phyloP scores from a whole-genome alignment of 2,113 vertebrate genomes.

The Cynoglossus semilaevis region DNA sequence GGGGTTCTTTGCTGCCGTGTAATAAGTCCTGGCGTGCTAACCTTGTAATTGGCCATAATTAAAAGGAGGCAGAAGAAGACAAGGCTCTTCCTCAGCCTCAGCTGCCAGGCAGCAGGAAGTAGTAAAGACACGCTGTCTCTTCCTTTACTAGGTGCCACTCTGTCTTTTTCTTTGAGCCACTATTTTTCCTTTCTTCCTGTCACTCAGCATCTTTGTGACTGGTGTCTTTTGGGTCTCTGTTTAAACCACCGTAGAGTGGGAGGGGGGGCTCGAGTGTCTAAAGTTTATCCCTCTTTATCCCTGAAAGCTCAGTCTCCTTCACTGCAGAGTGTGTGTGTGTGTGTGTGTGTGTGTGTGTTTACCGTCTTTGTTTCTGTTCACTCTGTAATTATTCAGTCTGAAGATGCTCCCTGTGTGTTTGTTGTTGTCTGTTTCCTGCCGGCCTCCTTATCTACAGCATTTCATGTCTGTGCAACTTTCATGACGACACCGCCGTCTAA shows the following conservation, averaged over 20 bases:
- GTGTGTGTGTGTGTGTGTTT: slow-evolving; percentile 26
- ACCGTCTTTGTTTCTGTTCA: slow-evolving; percentile 46
- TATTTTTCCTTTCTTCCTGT: slow-evolving; percentile 55
- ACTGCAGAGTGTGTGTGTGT: slow-evolving; percentile 9
- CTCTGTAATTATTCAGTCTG: slow-evolving; percentile 68
- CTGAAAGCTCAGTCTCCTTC: slow-evolving; percentile 36
- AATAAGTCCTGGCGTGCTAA: slow-evolving; percentile 70
- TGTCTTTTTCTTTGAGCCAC: slow-evolving; percentile 57
- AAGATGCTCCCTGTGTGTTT: slow-evolving; percentile 56
- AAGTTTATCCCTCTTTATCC: slow-evolving; percentile 57
- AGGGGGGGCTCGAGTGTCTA: slow-evolving; percentile 31
- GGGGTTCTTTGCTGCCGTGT: slow-evolving; percentile 63
- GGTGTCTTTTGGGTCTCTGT: slow-evolving; percentile 48
- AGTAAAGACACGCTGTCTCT: slow-evolving; percentile 68
- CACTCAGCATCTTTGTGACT: slow-evolving; percentile 58
- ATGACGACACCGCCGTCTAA: not conserved
- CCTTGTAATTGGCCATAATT: slow-evolving; percentile 78
- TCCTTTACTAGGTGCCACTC: slow-evolving; percentile 71
- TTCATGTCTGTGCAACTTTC: slow-evolving; percentile 32
- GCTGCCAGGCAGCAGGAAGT: slow-evolving; percentile 72
- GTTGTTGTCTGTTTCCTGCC: slow-evolving; percentile 52
- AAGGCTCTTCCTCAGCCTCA: slow-evolving; percentile 64
- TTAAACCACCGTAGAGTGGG: slow-evolving; percentile 22
- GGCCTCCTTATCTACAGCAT: slow-evolving; percentile 17
- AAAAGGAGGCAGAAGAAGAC: slow-evolving; percentile 72